These are phyloP conservation scores for Holotrichia oblita DNA, from an alignment of 1,140 invertebrate genomes.

Conservation along the genomic window DNA sequence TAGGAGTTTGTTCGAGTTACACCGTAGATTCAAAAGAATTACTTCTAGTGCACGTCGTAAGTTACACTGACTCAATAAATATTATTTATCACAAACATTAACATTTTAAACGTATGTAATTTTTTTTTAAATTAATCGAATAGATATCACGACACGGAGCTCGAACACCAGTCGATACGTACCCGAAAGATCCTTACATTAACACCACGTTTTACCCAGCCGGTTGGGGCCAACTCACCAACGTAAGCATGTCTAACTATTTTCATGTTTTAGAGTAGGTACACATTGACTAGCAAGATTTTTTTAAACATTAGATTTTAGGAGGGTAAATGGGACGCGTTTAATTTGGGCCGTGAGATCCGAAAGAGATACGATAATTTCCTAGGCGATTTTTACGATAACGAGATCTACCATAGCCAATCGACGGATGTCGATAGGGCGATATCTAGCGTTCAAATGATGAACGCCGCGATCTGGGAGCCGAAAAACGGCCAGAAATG, in stretches of 20 bases:
- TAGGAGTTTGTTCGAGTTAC: slow-evolving; percentile 14
- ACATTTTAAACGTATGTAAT: neutral
- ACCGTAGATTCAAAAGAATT: neutral
- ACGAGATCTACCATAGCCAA: slow-evolving; percentile 69
- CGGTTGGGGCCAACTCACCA: slow-evolving; percentile 82
- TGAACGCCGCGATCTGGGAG: slow-evolving; percentile 76
- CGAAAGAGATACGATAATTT: slow-evolving; percentile 70
- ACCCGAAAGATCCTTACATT: slow-evolving; percentile 78
- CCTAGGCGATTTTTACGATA: slow-evolving; percentile 68
- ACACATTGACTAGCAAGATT: neutral
- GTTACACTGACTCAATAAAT: too few relatives aligned
- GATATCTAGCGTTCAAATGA: slow-evolving; percentile 76
- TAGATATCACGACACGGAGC: slow-evolving; percentile 73
- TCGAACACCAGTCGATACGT: slow-evolving; percentile 77
- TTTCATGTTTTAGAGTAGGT: neutral
- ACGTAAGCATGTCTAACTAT: slow-evolving; percentile 70
- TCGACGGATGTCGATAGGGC: slow-evolving; percentile 79
- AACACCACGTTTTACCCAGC: slow-evolving; percentile 72
- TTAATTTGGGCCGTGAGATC: slow-evolving; percentile 70
- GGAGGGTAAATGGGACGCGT: slow-evolving; percentile 72
- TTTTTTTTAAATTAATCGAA: neutral
- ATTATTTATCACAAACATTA: neutral
- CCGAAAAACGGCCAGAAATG: slow-evolving; percentile 70
- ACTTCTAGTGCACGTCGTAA: slow-evolving; percentile 15
- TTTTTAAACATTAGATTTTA: slow-evolving; percentile 54